These are phyloP conservation scores for Lasiommata megera DNA, from an alignment of 2,888 invertebrate genomes.

Conservation along the genomic window DNA sequence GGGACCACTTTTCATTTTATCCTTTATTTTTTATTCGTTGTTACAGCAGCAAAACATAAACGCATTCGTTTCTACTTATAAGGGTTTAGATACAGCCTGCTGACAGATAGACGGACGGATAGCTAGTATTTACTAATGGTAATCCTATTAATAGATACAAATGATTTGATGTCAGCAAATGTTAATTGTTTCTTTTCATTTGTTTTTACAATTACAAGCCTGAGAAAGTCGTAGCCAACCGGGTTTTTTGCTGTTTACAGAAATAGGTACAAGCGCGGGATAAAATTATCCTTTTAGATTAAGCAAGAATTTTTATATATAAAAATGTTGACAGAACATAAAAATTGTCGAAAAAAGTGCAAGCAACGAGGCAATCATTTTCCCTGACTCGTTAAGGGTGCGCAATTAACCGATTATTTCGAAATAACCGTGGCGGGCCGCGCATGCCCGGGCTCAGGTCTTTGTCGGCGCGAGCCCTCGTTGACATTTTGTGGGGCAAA, in stretches of 20 bases:
- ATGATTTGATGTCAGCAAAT: too few species aligned
- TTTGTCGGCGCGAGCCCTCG: constrained; percentile 67
- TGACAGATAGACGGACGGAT: too few species aligned
- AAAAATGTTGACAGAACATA: constrained; percentile 27
- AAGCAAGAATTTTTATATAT: constrained; percentile 14
- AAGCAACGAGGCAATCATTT: constrained; percentile 36
- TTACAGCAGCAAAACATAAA: too few species aligned
- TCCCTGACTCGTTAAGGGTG: constrained; percentile 53
- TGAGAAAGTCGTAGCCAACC: neutral
- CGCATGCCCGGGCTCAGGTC: constrained; percentile 50
- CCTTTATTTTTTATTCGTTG: too few species aligned
- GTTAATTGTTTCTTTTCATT: too few species aligned
- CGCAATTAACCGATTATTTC: constrained; percentile 69
- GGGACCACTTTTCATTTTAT: too few species aligned
- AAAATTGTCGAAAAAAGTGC: constrained; percentile 32
- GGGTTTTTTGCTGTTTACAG: neutral
- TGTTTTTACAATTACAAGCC: neutral
- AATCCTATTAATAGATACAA: too few species aligned
- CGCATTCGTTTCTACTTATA: too few species aligned
- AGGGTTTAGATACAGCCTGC: too few species aligned
- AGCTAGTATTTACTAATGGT: too few species aligned
- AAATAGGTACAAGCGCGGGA: constrained; percentile 2
- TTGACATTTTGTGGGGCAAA: constrained; percentile 79
- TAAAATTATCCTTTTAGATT: constrained; percentile 11
- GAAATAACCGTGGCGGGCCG: constrained; percentile 60